Conservation (phyloP, 1,140 invertebrate genomes). For the Neotoxoptera formosana region DNA sequence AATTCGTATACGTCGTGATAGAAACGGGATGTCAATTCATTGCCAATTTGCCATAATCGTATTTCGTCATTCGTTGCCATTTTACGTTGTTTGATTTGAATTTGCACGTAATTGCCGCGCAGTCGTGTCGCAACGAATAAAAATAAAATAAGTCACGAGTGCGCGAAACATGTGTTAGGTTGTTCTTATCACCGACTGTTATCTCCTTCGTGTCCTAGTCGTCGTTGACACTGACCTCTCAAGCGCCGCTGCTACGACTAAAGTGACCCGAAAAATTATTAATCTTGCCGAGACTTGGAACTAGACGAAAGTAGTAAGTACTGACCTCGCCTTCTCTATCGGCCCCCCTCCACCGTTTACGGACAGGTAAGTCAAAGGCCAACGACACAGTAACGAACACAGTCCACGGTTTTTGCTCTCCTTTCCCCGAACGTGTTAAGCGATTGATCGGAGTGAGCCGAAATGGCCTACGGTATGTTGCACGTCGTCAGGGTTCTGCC, state of each 20-base stretch:
- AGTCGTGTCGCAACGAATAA: neutral
- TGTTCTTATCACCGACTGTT: neutral
- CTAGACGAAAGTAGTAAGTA: neutral
- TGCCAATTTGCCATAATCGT: no score
- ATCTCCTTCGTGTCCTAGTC: constrained; percentile 3
- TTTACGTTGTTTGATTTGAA: neutral
- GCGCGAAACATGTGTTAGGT: neutral
- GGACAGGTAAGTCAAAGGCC: neutral
- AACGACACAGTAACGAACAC: neutral
- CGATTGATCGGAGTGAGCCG: neutral
- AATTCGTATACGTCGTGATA: no score
- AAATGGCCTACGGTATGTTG: constrained; percentile 40
- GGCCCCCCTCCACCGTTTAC: neutral
- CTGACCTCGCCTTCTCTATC: neutral
- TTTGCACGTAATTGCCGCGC: neutral
- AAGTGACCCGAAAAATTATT: constrained; percentile 12
- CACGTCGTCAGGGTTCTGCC: constrained; percentile 17
- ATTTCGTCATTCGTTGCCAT: no score
- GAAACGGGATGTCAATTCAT: no score
- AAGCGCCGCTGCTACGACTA: neutral
- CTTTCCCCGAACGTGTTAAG: neutral
- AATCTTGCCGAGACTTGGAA: no score
- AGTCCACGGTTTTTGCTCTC: neutral
- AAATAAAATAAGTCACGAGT: neutral
- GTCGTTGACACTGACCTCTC: constrained; percentile 18